Base-by-base conservation (phyloP, 2,888 invertebrate species). In the Sceliomorpha sp. region DNA sequence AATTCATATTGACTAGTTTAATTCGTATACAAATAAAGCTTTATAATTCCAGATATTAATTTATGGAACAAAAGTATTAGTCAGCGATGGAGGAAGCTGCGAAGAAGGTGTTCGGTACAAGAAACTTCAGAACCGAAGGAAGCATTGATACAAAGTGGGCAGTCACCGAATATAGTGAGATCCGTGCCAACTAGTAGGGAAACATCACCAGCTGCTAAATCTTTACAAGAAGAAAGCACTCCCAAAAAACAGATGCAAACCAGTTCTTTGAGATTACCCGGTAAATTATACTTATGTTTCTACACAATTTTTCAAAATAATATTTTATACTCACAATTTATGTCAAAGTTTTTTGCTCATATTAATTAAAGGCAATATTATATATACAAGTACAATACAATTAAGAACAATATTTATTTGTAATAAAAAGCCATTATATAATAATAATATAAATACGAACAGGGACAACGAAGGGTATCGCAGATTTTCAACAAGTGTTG, bases 51-150 rank as follows among this genome's bases (percentile, higher is more conserved):
- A 93, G 94, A 94, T 86, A 90, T 93, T 84, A 91, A 92, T 69
- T 83, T 89, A 81, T 93, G 93, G 93, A 94, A 94, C 86, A 93
- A 93, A 73, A 93, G 93, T 82, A 90, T 94, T 73, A 93, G 93
- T 42, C 93, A 94, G 86, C 90, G 93, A 89, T 94, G 94, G 94
- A 90, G 93, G 75, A 92, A 93, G 81, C 89, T 94, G 64, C 91
- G 94, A 20, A 90, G 93, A 60, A 91, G 94, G 75, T 94, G 94
- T 85, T 92, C 92, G 12, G 86, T 89, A 39, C 89, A 88, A 78
- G 88, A 86, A 60, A 82, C 82, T 88, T 90, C 80, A 89, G 91
- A 83, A 89, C 91, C 55, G 87, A 91, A 70, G 88, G 90, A 76
- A 89, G 89, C 68, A 88, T 89, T 50, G 86, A 89, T 45, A 89